Base-by-base conservation (phyloP, 2,888 invertebrate species). In the Coecobrya sp. region DNA sequence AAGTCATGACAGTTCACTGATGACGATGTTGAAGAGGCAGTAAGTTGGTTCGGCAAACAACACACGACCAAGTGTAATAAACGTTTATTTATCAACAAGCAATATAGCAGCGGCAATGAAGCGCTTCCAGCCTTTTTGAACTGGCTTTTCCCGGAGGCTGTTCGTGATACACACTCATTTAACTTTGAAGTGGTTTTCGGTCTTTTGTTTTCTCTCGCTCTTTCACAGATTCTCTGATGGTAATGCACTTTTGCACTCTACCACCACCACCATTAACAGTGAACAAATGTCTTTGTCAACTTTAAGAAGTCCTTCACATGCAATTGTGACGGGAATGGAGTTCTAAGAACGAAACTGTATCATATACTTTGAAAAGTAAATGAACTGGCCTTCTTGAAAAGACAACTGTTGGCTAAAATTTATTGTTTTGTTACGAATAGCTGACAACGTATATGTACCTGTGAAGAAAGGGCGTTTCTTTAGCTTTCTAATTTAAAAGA, bases 111-210 rank as follows among this genome's bases (percentile, higher is more conserved):
- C 70, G 36, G 27, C 36, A n/a, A 36, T 36, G 1, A 36, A n/a
- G 36, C 0, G 36, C 16, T 36, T 36, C 36, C 36, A 36, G n/a
- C 16, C 36, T 36, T 36, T 70, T 70, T 70, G 10, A 36, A 70
- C 7, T 59, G 19, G 59, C 13, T 42, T 84, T 62, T 55, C 62
- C 85, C 25, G 22, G 85, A 36, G 85, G 85, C 85, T 85, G 22
- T 70, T 86, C 70, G 70, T 86, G 86, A 70, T 49, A 70, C 86
- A 86, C 45, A 73, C 49, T 86, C 86, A 86, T 70, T 86, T 86
- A 55, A 68, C 70, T 68, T 42, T 65, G 52, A 73, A 70, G 70
- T 52, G 42, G 19, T 70, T 70, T 79, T 79, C 79, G 45, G n/a
- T 79, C 27, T 79, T 79, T 76, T 85, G 36, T 49, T 73, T 65